These are phyloP conservation scores for Melanotaenia maccullochi DNA, from an alignment of 2,797 vertebrate species.

Conservation along the genomic window DNA sequence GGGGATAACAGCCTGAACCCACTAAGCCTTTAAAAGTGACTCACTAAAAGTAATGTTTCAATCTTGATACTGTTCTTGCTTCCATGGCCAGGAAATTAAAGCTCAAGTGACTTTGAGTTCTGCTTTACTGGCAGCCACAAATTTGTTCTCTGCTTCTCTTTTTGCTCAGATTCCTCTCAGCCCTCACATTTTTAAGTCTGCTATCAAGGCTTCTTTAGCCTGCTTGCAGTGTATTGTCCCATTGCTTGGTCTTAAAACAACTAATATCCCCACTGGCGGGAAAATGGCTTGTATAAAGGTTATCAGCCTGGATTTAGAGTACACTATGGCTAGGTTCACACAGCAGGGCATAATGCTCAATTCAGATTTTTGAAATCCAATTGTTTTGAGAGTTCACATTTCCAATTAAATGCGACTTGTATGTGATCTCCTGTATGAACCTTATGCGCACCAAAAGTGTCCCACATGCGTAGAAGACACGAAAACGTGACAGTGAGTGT, in stretches of 20 bases:
- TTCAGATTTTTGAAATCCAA: no score
- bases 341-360: no score
- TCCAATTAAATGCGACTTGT: no score
- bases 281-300: no score
- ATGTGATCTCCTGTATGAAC: no score
- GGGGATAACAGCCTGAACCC: constrained; percentile 55
- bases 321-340: no score
- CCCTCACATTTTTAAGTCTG: constrained; percentile 22
- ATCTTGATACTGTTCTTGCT: constrained; percentile 71
- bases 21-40: constrained; percentile 64
- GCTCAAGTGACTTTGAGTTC: constrained; percentile 59
- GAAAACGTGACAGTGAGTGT: no score
- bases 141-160: constrained; percentile 33
- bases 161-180: constrained; percentile 18
- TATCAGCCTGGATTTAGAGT: no score
- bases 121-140: constrained; percentile 49
- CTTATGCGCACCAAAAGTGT: no score
- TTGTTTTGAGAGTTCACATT: no score
- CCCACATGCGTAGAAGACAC: no score
- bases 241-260: neutral
- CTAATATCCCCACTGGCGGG: no score
- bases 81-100: constrained; percentile 75
- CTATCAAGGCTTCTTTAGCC: constrained; percentile 8
- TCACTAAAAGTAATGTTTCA: constrained; percentile 68
- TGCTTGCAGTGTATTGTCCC: neutral